These are phyloP conservation scores for Pardalotus punctatus DNA, from an alignment of 2,113 vertebrate genomes.

Conservation along the genomic window DNA sequence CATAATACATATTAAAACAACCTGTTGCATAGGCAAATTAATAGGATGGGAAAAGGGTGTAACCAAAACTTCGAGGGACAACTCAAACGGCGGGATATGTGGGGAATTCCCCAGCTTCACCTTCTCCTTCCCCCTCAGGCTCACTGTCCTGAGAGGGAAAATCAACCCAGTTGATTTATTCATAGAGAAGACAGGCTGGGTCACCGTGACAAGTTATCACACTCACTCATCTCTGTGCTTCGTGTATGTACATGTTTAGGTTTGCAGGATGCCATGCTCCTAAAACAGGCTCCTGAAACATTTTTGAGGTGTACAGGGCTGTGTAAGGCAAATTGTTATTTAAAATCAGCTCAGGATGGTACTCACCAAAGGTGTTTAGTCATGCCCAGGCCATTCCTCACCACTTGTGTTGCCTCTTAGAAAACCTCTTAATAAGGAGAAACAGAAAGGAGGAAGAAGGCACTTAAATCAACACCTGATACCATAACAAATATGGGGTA, in stretches of 20 bases:
- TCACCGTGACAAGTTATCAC: no score
- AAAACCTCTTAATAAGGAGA: not conserved
- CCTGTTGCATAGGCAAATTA: no score
- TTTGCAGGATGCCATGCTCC: not conserved
- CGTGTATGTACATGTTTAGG: not conserved
- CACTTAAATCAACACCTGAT: not conserved
- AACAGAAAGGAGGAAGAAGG: not conserved
- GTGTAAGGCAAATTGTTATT: not conserved
- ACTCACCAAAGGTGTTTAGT: not conserved
- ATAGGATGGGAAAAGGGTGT: no score
- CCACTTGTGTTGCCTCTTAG: not conserved
- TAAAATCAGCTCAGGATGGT: not conserved
- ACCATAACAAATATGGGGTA: not conserved
- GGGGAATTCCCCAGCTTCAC: no score
- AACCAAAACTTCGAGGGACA: no score
- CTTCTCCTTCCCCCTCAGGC: no score
- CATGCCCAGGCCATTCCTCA: not conserved
- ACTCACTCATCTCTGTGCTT: accelerated
- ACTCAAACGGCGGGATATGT: no score
- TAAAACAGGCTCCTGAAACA: not conserved
- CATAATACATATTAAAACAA: no score
- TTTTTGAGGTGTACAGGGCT: not conserved
- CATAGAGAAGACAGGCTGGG: no score
- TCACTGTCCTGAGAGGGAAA: no score
- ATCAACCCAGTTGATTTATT: no score